Percentiles rank a stretch among this genome's conserved stretches.
Evolutionary conservation across 1,140 invertebrate genomes (phyloP).

Genomic region (Oedothorax gibbosus): DNA sequence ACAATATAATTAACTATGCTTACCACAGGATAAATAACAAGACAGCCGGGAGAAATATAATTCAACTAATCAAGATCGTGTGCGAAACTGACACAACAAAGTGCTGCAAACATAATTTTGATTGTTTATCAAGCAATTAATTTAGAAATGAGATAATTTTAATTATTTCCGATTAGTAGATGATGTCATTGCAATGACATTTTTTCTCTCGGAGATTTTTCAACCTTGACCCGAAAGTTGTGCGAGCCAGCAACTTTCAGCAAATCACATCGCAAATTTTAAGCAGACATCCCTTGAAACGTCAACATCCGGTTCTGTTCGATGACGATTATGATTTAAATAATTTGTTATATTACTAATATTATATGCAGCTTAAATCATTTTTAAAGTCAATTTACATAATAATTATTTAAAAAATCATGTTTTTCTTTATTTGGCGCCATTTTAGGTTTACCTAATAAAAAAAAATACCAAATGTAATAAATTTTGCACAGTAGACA

Average conservation of each 20-base stretch:
- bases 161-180: background rate
- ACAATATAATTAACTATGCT: background rate
- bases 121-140: background rate
- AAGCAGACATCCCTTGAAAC: conserved; percentile 32
- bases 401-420: background rate
- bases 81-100: background rate
- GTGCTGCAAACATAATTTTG: background rate
- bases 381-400: background rate
- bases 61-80: background rate
- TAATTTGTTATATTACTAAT: too few species aligned
- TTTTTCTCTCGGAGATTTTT: background rate
- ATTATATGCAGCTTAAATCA: too few species aligned
- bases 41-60: background rate
- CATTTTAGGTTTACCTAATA: background rate
- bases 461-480: background rate
- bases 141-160: background rate
- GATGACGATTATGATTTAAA: too few species aligned
- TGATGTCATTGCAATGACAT: conserved; percentile 18
- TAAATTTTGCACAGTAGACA: too few species aligned
- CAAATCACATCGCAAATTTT: conserved; percentile 7
- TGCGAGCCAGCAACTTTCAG: background rate
- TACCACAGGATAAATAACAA: background rate
- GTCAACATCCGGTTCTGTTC: conserved; percentile 51
- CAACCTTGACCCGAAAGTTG: conserved; percentile 44
- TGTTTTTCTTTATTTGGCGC: background rate